Evolutionary conservation across 30 jellyfish, hydroid and myxozoan species (phyloP), one percentile per base, ranked within the genome.

Genomic region (Turritopsis rubra): DNA sequence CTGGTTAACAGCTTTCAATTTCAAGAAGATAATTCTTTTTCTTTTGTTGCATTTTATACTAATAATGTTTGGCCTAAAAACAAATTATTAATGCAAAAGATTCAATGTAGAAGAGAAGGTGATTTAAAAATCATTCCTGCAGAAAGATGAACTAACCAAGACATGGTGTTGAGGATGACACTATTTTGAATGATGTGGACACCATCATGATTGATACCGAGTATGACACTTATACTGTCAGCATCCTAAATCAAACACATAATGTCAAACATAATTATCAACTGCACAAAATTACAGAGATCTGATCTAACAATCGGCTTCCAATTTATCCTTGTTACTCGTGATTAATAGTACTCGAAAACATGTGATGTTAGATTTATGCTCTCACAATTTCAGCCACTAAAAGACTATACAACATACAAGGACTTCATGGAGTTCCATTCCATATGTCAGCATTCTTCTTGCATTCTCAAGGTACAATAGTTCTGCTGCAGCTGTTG

Each of bases 401-500:
- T 68, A 7, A 8, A 22, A 68, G 30, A 0, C 9, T 1, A 68
- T 0, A 9, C 23, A 68, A 68, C 77, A 8, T 68, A 68, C 77
- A 23, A 68, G 77, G 9, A 68, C 77, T 68, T 68, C 77, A 19
- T 68, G 77, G 9, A 68, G 30, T 27, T 68, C 77, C 77, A 68
- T 68, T n/a, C 77, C 77, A 68, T 68, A 68, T 7, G 30, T n/a
- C 21, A 27, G 30, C 28, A 68, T 68, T 68, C 19, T 68, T 9
- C 77, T 23, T 8, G 77, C 77, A 68, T 68, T 68, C 19, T 68
- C 77, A 23, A 68, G 30, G 21, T 68, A 68, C 30, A 68, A 68
- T 68, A 68, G 77, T 68, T 68, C 77, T n/a, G 77, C 28, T 7
- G 77, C 77, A n/a, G 22, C 77, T 68, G 77, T 23, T 68, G 77